Percentiles rank a stretch among this genome's conserved stretches.
phyloP scores from a whole-genome alignment of 2,888 invertebrate species.

The Gerris lacustris region DNA sequence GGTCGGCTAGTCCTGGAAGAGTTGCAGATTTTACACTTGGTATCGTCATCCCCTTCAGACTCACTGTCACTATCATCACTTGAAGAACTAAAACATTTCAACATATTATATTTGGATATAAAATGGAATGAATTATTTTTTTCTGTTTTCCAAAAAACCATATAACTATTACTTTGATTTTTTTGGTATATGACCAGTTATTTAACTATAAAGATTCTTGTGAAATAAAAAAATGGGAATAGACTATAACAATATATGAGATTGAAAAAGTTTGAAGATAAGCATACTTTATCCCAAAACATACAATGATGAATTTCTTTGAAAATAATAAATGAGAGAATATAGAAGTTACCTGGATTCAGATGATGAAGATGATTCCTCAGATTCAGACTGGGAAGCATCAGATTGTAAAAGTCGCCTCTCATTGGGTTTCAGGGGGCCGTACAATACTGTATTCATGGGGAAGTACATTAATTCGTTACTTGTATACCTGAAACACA shows the following conservation, averaged over 20 bases:
- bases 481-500: constrained; percentile 50
- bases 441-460: constrained; percentile 72
- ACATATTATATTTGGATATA: too few relatives aligned
- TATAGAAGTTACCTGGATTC: constrained; percentile 38
- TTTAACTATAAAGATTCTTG: too few relatives aligned
- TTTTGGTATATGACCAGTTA: too few relatives aligned
- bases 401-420: constrained; percentile 39
- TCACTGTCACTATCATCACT: constrained; percentile 35
- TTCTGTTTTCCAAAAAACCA: too few relatives aligned
- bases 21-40: constrained; percentile 42
- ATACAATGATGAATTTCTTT: too few relatives aligned
- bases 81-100: constrained; percentile 34
- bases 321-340: too few relatives aligned
- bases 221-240: too few relatives aligned
- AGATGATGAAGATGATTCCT: constrained; percentile 40
- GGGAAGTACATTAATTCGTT: constrained; percentile 85
- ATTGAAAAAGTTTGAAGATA: too few relatives aligned
- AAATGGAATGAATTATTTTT: too few relatives aligned
- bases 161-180: too few relatives aligned
- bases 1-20: background rate
- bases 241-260: too few relatives aligned
- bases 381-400: constrained; percentile 43
- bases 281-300: too few relatives aligned
- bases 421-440: constrained; percentile 43
- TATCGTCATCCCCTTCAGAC: constrained; percentile 23